Evolutionary conservation across 1,140 invertebrate species (phyloP), one percentile per base, ranked within the genome.

Genomic region (Drusus annulatus): DNA sequence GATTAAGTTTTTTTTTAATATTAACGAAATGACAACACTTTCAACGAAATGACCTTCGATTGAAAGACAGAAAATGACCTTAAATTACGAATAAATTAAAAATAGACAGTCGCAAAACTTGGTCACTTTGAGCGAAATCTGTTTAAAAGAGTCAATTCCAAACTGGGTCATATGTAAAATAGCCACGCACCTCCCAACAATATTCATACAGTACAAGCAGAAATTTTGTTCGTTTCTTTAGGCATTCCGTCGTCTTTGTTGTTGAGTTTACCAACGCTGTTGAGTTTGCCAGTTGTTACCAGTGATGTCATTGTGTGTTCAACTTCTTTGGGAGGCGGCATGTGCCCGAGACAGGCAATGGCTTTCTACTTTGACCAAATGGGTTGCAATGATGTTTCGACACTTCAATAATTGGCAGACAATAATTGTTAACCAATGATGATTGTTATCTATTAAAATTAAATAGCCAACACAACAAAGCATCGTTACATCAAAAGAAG

Each of bases 331-430:
- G 23, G 54, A 31, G 19, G 36, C 50, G 54, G 17, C 78, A 74
- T 79, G 71, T 79, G 78, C 17, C 25, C 52, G n/a, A n/a, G n/a
- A n/a, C n/a, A 68, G 78, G 36, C 36, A 50, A 51, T 71, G 54
- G 50, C 78, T 79, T 79, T 79, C 78, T 74, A 71, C 60, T 74
- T 31, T 79, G 65, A 25, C 56, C 7, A 71, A 71, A 71, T 50
- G 10, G 50, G 68, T n/a, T 45, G 36, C 19, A 60, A 0, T 60
- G 16, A 19, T 23, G 19, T 17, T 23, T 60, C n/a, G 23, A 60
- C 56, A 60, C 56, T n/a, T 60, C 17, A 45, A 45, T 45, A 13
- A 45, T 45, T 45, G 36, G 36, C 10, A 45, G 36, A 45, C 36
- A 45, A 45, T 45, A 13, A 45, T 45, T 45, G 36, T 13, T 45